A percentile compares a stretch with the other conserved stretches of the same genome.
Evolutionary conservation across 2,797 vertebrate genomes (phyloP).

Genomic region (Melanogrammus aeglefinus): DNA sequence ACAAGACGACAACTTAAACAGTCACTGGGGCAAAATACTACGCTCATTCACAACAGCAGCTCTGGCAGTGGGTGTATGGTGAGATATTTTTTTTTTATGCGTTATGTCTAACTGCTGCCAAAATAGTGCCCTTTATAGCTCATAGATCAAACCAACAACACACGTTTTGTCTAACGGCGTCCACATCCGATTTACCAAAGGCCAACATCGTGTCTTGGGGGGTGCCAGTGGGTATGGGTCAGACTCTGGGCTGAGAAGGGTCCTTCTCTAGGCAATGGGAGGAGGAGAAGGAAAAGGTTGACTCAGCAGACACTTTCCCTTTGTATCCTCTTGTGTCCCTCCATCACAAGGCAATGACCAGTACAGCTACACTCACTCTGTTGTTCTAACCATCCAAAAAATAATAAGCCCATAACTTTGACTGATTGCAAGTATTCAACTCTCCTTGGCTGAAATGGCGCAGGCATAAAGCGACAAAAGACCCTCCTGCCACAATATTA

Average conservation of each 20-base stretch:
- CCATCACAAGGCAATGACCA: not conserved
- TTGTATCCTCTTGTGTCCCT: slow-evolving; percentile 6
- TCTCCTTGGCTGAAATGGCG: not conserved
- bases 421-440: not conserved
- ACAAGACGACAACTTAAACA: slow-evolving; percentile 33
- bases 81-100: not conserved
- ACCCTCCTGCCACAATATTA: not conserved
- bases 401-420: not conserved
- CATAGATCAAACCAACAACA: slow-evolving; percentile 29
- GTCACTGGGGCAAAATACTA: slow-evolving; percentile 26
- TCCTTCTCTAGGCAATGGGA: not conserved
- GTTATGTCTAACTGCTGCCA: slow-evolving; percentile 27
- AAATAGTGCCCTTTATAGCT: slow-evolving; percentile 31
- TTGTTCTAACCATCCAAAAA: not conserved
- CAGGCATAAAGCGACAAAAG: not conserved
- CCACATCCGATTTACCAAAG: slow-evolving; percentile 42
- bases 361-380: not conserved
- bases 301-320: slow-evolving; percentile 42
- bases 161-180: slow-evolving; percentile 16
- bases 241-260: not conserved
- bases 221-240: not conserved
- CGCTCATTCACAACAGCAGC: slow-evolving; percentile 20
- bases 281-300: slow-evolving; percentile 34
- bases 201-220: not conserved
- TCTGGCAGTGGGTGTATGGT: slow-evolving; percentile 25